Evolutionary conservation across 2,888 invertebrate species (phyloP).

Genomic region (Tenthredo scrophulariae): DNA sequence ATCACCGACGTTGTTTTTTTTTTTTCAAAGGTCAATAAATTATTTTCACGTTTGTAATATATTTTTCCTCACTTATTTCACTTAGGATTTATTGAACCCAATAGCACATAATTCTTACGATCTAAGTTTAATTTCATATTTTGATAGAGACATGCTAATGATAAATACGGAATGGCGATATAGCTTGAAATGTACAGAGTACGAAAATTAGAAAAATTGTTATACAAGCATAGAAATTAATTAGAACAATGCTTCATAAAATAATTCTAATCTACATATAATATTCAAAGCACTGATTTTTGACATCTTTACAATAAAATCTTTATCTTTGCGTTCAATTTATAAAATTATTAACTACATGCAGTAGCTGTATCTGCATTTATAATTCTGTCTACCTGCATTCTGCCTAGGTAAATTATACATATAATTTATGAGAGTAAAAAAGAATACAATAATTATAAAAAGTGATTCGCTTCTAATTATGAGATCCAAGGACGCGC

Average conservation of each 20-base stretch:
- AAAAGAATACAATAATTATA: conserved; percentile 5
- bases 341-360: conserved; percentile 30
- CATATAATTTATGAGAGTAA: conserved; percentile 25
- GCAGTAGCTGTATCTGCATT: not conserved
- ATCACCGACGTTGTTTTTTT: too few relatives aligned
- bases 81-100: conserved; percentile 31
- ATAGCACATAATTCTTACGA: conserved; percentile 1
- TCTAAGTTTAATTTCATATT: conserved; percentile 16
- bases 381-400: conserved; percentile 1
- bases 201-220: conserved; percentile 5
- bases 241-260: not conserved
- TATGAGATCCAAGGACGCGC: conserved; percentile 44
- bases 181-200: conserved; percentile 5
- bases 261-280: conserved; percentile 26
- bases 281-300: conserved; percentile 22
- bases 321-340: conserved; percentile 10
- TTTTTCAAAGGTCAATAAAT: not conserved
- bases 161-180: conserved; percentile 18
- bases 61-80: conserved; percentile 20
- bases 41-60: conserved; percentile 16
- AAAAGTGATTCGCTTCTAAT: conserved; percentile 19
- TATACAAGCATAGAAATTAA: conserved; percentile 34
- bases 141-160: not conserved
- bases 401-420: conserved; percentile 39
- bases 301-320: conserved; percentile 36